Conservation (phyloP, 2,888 invertebrate genomes). For the Chaetogeoica ovagalla region DNA sequence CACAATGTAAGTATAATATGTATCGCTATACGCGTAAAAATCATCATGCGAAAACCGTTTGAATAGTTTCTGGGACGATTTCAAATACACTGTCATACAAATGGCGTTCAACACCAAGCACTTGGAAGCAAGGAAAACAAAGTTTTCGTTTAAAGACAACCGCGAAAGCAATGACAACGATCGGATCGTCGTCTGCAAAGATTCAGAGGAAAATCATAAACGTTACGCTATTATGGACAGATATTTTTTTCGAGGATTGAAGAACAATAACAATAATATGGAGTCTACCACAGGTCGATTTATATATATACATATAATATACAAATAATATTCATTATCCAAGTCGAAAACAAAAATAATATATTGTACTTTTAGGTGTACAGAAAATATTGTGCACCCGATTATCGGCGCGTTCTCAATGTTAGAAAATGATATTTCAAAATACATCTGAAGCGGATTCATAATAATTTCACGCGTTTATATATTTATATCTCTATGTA, state of each 20-base stretch:
- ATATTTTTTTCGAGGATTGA: slow-evolving; percentile 6
- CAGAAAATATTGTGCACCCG: no score
- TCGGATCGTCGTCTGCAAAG: neutral
- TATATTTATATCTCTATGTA: no score
- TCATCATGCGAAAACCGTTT: neutral
- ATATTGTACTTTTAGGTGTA: no score
- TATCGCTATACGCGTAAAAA: neutral
- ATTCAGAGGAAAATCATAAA: neutral
- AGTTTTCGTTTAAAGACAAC: neutral
- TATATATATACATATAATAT: no score
- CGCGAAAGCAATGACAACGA: neutral
- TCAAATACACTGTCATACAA: slow-evolving; percentile 31
- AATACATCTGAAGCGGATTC: no score
- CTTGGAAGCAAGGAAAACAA: neutral
- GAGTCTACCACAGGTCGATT: neutral
- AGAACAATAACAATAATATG: neutral
- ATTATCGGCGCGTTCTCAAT: no score
- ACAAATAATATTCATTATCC: no score
- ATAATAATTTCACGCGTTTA: no score
- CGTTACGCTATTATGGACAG: neutral
- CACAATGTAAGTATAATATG: slow-evolving; percentile 14
- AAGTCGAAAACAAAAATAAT: no score
- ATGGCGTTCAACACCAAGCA: neutral
- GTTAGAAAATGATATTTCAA: no score
- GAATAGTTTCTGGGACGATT: slow-evolving; percentile 43